These are phyloP conservation scores for Aepyceros melampus DNA, from an alignment of 2,113 vertebrate genomes.

Conservation along the genomic window DNA sequence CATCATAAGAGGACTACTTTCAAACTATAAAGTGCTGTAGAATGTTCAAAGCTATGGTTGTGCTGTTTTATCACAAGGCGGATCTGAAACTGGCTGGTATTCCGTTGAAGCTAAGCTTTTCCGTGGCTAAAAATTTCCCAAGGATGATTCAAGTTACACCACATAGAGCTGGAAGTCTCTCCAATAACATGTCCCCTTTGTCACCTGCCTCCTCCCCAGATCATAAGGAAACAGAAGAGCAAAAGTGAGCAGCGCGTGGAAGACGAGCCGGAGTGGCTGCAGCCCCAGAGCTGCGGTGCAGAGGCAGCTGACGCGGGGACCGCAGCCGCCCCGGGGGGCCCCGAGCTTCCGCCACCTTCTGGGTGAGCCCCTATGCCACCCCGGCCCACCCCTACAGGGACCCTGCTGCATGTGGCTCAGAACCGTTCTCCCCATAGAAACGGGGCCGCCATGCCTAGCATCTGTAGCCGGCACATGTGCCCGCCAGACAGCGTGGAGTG, in stretches of 20 bases:
- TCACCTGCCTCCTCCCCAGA: slow-evolving; percentile 77
- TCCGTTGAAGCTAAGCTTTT: not conserved
- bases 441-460: rapidly evolving
- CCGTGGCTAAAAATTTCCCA: not conserved
- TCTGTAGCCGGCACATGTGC: too few species aligned
- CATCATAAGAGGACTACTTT: not conserved
- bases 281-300: slow-evolving; percentile 73
- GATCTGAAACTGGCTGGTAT: not conserved
- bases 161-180: not conserved
- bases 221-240: slow-evolving; percentile 91
- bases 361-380: slow-evolving; percentile 83
- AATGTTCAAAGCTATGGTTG: rapidly evolving
- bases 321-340: slow-evolving; percentile 73
- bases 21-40: not conserved
- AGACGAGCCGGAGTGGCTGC: slow-evolving; percentile 86
- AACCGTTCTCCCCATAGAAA: rapidly evolving
- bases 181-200: rapidly evolving
- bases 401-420: not conserved
- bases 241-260: slow-evolving; percentile 85
- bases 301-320: slow-evolving; percentile 75
- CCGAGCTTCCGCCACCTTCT: slow-evolving; percentile 81
- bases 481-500: rapidly evolving
- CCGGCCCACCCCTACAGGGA: rapidly evolving
- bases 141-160: too few species aligned
- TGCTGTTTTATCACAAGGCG: not conserved